Evolutionary conservation across 53 echinoderm and acorn worm species (phyloP), one percentile per base, ranked within the genome.

Genomic region (Paracentrotus lividus): DNA sequence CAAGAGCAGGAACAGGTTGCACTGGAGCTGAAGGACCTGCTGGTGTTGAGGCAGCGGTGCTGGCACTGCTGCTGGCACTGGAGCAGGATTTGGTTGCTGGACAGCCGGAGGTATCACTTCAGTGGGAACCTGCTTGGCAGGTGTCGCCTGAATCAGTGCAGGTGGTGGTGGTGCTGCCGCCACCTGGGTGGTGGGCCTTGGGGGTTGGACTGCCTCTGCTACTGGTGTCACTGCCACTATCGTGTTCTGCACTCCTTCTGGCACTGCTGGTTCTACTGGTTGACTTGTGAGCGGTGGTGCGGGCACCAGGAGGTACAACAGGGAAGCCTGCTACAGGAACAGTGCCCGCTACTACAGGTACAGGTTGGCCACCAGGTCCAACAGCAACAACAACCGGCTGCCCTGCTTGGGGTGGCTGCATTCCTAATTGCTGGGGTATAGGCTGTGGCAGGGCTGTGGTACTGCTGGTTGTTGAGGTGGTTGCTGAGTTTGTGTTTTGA

Each of bases 191-290:
- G 40, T 64, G 36, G 94, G 36, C 64, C 45, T 89, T 26, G 66
- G 89, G 1, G 76, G 69, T 27, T 87, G 94, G 34, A 54, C 33
- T 26, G 67, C 88, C 57, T 88, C 94, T 52, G 72, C 68, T 24
- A 69, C 75, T 8, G 94, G 94, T 54, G 88, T 88, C 4, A 88
- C 87, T 38, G 94, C 94, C 23, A 86, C 66, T 16, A 93, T 86
- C 6, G 86, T 44, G 42, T 33, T 69, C 26, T 69, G 87, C 27
- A 53, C 86, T 64, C 86, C 52, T 53, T 87, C 94, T 36, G 72
- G 54, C 54, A 88, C 44, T 52, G 53, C 36, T 68, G 76, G 88
- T 16, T 75, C 88, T 87, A 54, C 52, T 18, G 76, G 87, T 20
- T 69, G 94, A 45, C 76, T 87, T 20, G 88, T 57, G 18, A 88